Evolutionary conservation across 2,797 vertebrate genomes (phyloP).

Genomic region (Poliocrania exsul): DNA sequence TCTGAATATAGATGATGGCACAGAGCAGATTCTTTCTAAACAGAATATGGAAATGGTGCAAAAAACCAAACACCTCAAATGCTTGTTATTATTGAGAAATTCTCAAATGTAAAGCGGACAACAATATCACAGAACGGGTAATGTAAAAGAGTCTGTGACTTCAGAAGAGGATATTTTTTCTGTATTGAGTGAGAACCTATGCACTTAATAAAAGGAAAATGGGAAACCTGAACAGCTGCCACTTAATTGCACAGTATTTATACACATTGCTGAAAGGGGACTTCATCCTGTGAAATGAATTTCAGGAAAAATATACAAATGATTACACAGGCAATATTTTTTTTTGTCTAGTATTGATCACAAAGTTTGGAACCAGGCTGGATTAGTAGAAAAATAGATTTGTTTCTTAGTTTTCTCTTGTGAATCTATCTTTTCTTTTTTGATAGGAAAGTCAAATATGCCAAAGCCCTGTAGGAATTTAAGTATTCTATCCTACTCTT

Average conservation of each 20-base stretch:
- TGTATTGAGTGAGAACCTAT: background rate
- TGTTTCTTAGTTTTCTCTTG: background rate
- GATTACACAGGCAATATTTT: background rate
- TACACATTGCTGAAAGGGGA: background rate
- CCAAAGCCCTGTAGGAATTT: background rate
- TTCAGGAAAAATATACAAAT: background rate
- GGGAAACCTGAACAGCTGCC: background rate
- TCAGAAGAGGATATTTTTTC: background rate
- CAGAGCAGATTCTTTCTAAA: background rate
- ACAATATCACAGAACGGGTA: background rate
- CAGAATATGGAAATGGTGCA: background rate
- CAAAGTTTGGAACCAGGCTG: background rate
- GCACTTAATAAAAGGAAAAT: background rate
- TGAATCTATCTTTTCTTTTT: background rate
- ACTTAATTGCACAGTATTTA: background rate
- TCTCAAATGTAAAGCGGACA: background rate
- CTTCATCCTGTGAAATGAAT: background rate
- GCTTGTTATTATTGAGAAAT: background rate
- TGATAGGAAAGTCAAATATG: background rate
- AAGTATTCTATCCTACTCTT: background rate
- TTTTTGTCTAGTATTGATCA: background rate
- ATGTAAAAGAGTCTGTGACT: background rate
- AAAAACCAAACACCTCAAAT: background rate
- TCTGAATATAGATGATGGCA: background rate
- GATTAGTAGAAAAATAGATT: background rate